Base-by-base conservation (phyloP, 2,888 invertebrate genomes). In the Drosophila pegasa region DNA sequence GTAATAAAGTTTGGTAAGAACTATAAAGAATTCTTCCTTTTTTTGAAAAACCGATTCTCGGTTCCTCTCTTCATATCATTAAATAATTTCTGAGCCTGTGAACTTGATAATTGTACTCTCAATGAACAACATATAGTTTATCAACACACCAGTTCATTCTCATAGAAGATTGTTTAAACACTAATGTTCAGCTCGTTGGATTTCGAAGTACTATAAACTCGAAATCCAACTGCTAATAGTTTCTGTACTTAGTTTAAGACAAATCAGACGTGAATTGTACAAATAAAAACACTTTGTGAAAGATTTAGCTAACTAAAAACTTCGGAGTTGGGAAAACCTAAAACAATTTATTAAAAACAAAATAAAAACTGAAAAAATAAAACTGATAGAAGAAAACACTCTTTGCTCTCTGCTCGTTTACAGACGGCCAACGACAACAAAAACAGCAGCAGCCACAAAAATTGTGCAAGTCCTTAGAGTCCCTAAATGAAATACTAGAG, bases 391-490 rank as follows among this genome's bases (percentile, higher is more conserved):
- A 67, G 71, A 75, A 85, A 78, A 76, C 16, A 66, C 80, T 78
- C 72, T 78, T 60, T 77, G 68, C 66, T 84, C 67, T 82, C 77
- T 87, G 81, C 75, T 80, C 81, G 80, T 87, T 82, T 85, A 85
- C 85, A 85, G 85, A 82, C 78, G 67, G 68, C 55, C 52, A 62
- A 73, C 55, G 57, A 73, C 65, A 66, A 48, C 59, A 55, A 48
- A 50, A 68, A 55, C 58, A 74, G 47, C 66, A 62, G 40, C 47
- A 65, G 48, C 62, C 64, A 31, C 62, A 61, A 57, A 80, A 69
- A 68, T 75, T 73, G 51, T 45, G 50, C 52, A 58, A 69, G 58
- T 41, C 48, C 56, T 40, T 65, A 71, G 54, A 72, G 64, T 60
- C 75, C 50, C 47, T 68, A 58, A 67, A 71, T 61, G 37, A 67